Base-by-base conservation (phyloP, 2,113 vertebrate genomes). In the Cephalophus harveyi region DNA sequence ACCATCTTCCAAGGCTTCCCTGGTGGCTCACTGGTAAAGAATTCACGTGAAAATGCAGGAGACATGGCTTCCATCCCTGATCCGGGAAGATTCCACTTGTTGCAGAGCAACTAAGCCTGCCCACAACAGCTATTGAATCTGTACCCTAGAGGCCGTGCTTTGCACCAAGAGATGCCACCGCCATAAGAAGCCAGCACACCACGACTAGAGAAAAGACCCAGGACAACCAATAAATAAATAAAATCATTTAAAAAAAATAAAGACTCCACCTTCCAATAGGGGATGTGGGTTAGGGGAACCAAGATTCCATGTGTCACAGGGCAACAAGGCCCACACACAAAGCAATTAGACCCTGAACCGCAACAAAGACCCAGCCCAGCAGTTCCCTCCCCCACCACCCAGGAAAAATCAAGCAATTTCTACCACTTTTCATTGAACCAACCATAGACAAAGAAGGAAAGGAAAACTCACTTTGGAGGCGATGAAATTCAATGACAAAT, bases 401-500 rank as follows among this genome's bases (percentile, higher is more conserved):
- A 76, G 6, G 40, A 43, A 76, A 95, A 71, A 8, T 46, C 54
- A 12, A 74, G 62, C 19, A 27, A 3, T 2, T 23, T 84, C 89
- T 25, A 17, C 21, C 83, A 83, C 82, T 89, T 82, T 94, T 85
- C 71, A 23, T n/a, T 30, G 15, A 62, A 62, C 7, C 43, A 87
- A 8, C n/a, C 36, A 11, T 16, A 43, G 36, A 64, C 40, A 94
- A 97, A 21, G 52, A 19, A 2, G 19, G 21, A 64, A 27, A 30
- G 60, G n/a, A 97, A 97, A 94, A 50, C 1, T 91, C 76, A 71
- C 60, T 83, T 87, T 62, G 55, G 92, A 71, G 89, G 43, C 82
- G 48, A 93, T 83, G 55, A 97, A 96, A 97, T 97, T 60, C 50
- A 89, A 79, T 50, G 54, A 89, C 95, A 57, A 12, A 79, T 96